These are phyloP conservation scores for Turnix velox DNA, from an alignment of 2,113 vertebrate genomes.

Conservation along the genomic window DNA sequence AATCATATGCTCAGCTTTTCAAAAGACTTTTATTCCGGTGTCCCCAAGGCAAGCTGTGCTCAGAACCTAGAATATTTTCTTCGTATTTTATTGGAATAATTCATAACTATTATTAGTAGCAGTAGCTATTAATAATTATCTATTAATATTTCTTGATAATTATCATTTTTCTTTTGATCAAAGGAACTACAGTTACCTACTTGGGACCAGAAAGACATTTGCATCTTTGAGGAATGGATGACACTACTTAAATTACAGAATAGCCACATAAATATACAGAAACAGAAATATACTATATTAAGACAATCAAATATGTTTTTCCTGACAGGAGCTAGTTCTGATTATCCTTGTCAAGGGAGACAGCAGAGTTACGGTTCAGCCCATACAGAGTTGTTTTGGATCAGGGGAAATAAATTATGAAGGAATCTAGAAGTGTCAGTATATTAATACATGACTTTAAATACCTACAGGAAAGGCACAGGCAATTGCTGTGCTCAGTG, in stretches of 20 bases:
- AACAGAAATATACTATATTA: not conserved
- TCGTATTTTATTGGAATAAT: not conserved
- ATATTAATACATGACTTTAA: not conserved
- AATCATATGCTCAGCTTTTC: not conserved
- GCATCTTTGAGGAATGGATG: not conserved
- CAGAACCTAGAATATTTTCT: not conserved
- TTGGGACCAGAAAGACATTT: not conserved
- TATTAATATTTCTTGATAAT: not conserved
- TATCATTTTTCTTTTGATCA: not conserved
- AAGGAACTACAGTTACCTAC: not conserved
- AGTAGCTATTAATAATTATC: not conserved
- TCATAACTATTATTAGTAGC: not conserved
- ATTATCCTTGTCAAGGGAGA: not conserved
- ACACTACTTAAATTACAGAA: not conserved
- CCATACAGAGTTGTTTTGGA: not conserved
- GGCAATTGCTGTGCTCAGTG: not conserved
- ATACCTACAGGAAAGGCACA: not conserved
- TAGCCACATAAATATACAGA: not conserved
- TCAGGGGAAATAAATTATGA: not conserved
- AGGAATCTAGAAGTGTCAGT: not conserved
- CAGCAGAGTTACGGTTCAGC: not conserved
- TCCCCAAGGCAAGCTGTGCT: not conserved
- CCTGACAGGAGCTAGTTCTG: not conserved
- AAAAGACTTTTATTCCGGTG: not conserved
- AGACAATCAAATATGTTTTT: not conserved